phyloP scores from a whole-genome alignment of 23 tunicate genomes.

The Styela clava region DNA sequence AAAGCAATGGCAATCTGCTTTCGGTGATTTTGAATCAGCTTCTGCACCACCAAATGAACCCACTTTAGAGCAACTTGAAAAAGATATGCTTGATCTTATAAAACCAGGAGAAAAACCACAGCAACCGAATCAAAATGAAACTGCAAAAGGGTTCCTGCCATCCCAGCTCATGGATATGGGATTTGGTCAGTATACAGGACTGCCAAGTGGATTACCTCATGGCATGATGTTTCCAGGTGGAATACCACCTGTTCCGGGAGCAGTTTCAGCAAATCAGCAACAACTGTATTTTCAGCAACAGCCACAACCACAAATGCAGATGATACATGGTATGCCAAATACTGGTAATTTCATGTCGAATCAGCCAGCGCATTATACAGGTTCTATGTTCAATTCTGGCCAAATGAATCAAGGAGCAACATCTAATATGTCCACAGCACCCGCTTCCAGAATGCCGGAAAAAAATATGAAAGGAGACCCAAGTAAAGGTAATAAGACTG shows the following conservation, averaged over 20 bases:
- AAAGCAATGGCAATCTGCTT: conserved; percentile 88
- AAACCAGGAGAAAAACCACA: conserved; percentile 11
- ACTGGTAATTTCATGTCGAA: background rate
- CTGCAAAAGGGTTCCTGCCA: conserved; percentile 58
- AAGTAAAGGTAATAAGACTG: conserved; percentile 53
- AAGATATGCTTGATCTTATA: conserved; percentile 6
- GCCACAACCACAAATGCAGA: background rate
- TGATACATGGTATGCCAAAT: background rate
- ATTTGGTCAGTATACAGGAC: background rate
- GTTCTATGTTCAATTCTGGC: background rate
- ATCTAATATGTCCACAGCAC: background rate
- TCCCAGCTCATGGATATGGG: conserved; percentile 77
- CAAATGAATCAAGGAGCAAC: background rate
- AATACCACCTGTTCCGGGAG: conserved; percentile 2
- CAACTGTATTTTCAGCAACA: conserved; percentile 19
- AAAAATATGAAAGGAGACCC: background rate
- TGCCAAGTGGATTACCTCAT: background rate
- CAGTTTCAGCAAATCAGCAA: conserved; percentile 16
- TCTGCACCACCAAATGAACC: background rate
- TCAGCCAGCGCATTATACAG: background rate
- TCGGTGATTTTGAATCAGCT: conserved; percentile 79
- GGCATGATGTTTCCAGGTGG: background rate
- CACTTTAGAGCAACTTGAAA: background rate
- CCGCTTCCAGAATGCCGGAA: background rate
- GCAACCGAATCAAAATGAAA: background rate